Evolutionary conservation across 2,888 invertebrate genomes (phyloP).

Genomic region (Hypercompe scribonia): DNA sequence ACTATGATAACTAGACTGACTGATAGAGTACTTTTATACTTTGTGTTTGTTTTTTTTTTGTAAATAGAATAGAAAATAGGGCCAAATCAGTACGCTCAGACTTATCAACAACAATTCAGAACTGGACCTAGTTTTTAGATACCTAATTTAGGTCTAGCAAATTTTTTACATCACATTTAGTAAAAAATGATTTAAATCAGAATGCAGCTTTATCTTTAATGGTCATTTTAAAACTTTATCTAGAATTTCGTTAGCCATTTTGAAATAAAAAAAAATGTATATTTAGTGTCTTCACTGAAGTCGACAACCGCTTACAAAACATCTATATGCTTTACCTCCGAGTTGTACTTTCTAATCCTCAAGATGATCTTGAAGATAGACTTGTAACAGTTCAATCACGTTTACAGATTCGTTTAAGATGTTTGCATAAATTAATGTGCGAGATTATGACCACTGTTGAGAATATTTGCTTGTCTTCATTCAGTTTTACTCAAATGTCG

Average conservation of each 20-base stretch:
- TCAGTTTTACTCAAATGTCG: not conserved
- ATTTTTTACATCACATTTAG: too few relatives aligned
- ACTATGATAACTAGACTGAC: too few relatives aligned
- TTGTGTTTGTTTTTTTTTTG: too few relatives aligned
- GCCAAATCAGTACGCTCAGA: too few relatives aligned
- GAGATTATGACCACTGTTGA: not conserved
- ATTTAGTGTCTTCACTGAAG: not conserved
- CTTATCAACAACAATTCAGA: too few relatives aligned
- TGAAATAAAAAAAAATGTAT: not conserved
- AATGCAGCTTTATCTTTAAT: not conserved
- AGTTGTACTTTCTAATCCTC: conserved; percentile 11
- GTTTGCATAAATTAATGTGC: conserved; percentile 5
- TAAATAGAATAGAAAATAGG: too few relatives aligned
- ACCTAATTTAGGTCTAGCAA: too few relatives aligned
- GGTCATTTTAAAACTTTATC: not conserved
- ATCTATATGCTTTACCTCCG: not conserved
- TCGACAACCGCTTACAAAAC: not conserved
- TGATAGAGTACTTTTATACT: too few relatives aligned
- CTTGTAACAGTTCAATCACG: conserved; percentile 16
- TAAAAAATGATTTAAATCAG: not conserved
- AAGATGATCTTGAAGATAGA: conserved; percentile 13
- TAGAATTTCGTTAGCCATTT: not conserved
- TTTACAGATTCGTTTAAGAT: conserved; percentile 13
- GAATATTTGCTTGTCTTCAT: not conserved
- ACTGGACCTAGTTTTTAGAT: too few relatives aligned